Evolutionary conservation across 2,113 vertebrate genomes (phyloP).

Genomic region (Hippocampus barbouri): DNA sequence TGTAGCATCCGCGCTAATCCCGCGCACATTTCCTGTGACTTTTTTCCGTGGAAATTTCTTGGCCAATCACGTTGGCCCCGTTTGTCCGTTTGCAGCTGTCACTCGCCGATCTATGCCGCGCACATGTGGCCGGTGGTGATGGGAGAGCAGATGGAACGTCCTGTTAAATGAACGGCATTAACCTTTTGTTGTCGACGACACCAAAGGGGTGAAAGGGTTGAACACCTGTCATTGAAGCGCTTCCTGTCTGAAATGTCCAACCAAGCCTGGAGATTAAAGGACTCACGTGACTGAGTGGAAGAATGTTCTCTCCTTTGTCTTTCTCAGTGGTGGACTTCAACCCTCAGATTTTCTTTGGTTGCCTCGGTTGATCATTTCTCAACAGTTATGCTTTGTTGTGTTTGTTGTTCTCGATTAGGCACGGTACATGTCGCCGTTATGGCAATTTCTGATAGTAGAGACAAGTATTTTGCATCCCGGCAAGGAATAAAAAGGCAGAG

Average conservation of each 20-base stretch:
- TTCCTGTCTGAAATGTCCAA: constrained; percentile 1
- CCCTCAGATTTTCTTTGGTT: no score
- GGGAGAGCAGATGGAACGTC: constrained; percentile 26
- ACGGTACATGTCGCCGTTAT: no score
- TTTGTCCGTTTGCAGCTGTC: constrained; percentile 7
- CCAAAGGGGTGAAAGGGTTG: constrained; percentile 5
- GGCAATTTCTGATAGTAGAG: no score
- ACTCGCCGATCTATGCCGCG: neutral
- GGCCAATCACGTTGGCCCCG: neutral
- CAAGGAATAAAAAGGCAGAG: neutral
- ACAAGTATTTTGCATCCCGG: no score
- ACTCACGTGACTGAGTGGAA: neutral
- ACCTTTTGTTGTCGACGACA: constrained; percentile 7
- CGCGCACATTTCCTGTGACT: constrained; percentile 28
- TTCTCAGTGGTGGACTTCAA: neutral
- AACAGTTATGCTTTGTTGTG: no score
- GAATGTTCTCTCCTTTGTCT: neutral
- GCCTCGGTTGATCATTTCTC: no score
- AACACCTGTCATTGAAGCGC: neutral
- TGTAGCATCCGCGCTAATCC: constrained; percentile 54
- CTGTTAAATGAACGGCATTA: constrained; percentile 25
- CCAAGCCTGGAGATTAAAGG: neutral
- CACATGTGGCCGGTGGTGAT: neutral
- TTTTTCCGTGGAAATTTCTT: constrained; percentile 8
- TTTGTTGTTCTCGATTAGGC: no score